Evolutionary conservation across 2,797 vertebrate genomes (phyloP).

Genomic region (Acropternis orthonyx): DNA sequence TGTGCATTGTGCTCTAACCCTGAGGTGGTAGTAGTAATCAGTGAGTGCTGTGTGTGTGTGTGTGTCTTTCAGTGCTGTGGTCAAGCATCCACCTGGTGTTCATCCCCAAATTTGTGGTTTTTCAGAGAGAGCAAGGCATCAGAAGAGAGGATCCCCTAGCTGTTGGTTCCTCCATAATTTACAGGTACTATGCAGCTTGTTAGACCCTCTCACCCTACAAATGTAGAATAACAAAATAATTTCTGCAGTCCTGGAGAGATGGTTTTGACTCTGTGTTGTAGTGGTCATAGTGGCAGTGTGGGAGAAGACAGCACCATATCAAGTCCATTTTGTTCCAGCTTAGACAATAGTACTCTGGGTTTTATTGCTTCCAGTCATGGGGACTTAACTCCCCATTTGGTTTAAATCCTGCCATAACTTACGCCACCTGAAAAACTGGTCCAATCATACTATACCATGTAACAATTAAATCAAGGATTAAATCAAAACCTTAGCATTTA

Average conservation of each 20-base stretch:
- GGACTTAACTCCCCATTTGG: background rate
- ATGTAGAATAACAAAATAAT: background rate
- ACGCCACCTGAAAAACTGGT: background rate
- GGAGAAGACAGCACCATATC: background rate
- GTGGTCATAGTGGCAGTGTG: background rate
- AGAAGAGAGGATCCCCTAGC: background rate
- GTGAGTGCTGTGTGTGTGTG: background rate
- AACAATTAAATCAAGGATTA: background rate
- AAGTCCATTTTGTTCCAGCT: background rate
- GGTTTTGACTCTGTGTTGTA: background rate
- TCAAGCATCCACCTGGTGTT: background rate
- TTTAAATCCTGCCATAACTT: slow-evolving; percentile 5
- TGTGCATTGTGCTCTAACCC: background rate
- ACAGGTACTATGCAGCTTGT: background rate
- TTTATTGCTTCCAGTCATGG: background rate
- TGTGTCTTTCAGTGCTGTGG: background rate
- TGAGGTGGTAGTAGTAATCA: background rate
- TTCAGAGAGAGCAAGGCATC: rapidly evolving
- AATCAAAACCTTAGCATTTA: background rate
- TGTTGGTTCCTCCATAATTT: background rate
- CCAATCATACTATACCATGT: background rate
- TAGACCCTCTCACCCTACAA: background rate
- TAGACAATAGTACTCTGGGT: background rate
- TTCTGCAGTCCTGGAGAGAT: background rate
- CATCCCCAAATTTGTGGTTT: background rate